These are phyloP conservation scores for Eptesicus fuscus DNA, from an alignment of 2,113 vertebrate species.

Conservation along the genomic window DNA sequence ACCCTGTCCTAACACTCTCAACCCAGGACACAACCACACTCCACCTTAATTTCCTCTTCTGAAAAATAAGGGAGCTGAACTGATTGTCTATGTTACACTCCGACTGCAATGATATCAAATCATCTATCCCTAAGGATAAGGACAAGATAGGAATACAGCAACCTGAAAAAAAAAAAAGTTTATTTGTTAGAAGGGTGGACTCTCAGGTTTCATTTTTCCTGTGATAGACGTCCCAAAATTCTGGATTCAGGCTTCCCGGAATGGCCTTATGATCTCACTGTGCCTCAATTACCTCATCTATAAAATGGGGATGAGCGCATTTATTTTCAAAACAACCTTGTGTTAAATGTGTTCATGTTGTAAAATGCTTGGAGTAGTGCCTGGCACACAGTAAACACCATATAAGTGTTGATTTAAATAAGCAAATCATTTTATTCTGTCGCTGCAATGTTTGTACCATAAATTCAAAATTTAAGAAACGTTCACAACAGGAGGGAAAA, in stretches of 20 bases:
- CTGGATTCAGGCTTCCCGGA: neutral
- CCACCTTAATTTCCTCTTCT: neutral
- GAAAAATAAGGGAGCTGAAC: neutral
- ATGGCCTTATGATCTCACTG: neutral
- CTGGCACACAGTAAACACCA: neutral
- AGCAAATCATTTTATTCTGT: neutral
- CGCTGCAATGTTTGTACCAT: neutral
- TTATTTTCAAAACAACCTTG: neutral
- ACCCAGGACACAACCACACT: neutral
- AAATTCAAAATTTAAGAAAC: conserved; percentile 25
- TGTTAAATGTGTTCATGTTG: neutral
- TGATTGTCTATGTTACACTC: neutral
- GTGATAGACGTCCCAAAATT: neutral
- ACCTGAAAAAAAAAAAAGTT: neutral
- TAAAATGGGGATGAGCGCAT: neutral
- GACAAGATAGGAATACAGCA: neutral
- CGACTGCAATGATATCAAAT: neutral
- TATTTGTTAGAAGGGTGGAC: neutral
- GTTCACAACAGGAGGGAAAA: conserved; percentile 1
- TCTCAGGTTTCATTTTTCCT: neutral
- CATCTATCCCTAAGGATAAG: neutral
- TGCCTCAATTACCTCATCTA: neutral
- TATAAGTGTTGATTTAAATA: neutral
- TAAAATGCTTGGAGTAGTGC: neutral
- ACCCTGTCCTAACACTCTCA: neutral